phyloP scores from a whole-genome alignment of 2,888 invertebrate species.

The Papilio gigon region DNA sequence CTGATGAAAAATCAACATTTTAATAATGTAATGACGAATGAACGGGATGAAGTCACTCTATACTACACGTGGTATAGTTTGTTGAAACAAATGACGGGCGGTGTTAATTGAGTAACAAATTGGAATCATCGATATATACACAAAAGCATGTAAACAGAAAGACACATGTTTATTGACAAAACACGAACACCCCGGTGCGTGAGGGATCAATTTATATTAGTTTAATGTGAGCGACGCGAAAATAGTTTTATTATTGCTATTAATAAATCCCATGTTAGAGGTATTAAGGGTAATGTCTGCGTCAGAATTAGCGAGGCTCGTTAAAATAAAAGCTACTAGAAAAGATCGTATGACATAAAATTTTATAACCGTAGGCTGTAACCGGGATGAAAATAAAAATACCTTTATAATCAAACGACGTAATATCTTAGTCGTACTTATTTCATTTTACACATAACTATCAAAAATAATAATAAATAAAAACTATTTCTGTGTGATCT shows the following conservation, averaged over 20 bases:
- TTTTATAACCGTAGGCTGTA: not conserved
- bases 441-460: too few species aligned
- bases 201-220: slow-evolving; percentile 55
- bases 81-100: not conserved
- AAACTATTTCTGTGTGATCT: too few species aligned
- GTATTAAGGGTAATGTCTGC: slow-evolving; percentile 47
- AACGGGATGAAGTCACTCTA: not conserved
- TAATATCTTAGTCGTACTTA: not conserved
- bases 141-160: not conserved
- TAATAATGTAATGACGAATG: not conserved
- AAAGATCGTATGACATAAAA: slow-evolving; percentile 8
- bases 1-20: not conserved
- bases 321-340: slow-evolving; percentile 26
- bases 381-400: not conserved
- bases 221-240: slow-evolving; percentile 56
- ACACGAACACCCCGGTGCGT: slow-evolving; percentile 42
- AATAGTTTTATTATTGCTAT: slow-evolving; percentile 57
- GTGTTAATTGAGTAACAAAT: not conserved
- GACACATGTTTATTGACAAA: slow-evolving; percentile 12
- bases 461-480: too few species aligned
- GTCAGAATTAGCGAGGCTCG: slow-evolving; percentile 14
- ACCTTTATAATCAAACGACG: not conserved
- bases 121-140: not conserved
- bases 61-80: not conserved
- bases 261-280: slow-evolving; percentile 60